Percentiles rank a stretch among this genome's conserved stretches.
Evolutionary conservation across 2,113 vertebrate genomes (phyloP).

Genomic region (Tenebrosternarchus preto): DNA sequence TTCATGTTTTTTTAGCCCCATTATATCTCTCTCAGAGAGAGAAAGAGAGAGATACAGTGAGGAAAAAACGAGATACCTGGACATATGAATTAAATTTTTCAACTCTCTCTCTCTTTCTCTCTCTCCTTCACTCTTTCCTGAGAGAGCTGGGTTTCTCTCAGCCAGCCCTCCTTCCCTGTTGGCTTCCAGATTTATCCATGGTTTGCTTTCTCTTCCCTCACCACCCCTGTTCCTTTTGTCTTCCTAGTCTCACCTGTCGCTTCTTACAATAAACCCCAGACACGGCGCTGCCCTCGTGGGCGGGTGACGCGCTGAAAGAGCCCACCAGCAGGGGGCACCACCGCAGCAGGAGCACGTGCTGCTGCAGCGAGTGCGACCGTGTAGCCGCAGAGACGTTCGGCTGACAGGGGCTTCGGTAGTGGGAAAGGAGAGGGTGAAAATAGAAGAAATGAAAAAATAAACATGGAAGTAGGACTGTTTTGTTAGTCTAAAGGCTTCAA

Average conservation of each 20-base stretch:
- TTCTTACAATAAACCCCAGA: constrained; percentile 60
- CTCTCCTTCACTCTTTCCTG: constrained; percentile 61
- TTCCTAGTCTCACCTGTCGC: constrained; percentile 35
- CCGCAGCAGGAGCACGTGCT: too few species aligned
- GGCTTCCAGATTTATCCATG: constrained; percentile 62
- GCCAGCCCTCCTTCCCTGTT: constrained; percentile 61
- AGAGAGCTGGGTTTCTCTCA: too few species aligned
- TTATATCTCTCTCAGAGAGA: too few species aligned
- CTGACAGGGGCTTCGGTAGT: constrained; percentile 45
- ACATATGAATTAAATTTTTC: too few species aligned
- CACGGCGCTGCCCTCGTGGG: too few species aligned
- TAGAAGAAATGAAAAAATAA: not conserved
- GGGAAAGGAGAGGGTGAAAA: constrained; percentile 56
- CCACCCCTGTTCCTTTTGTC: constrained; percentile 28
- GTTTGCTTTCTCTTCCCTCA: constrained; percentile 44
- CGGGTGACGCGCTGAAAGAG: too few species aligned
- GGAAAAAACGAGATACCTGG: too few species aligned
- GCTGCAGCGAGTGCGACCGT: constrained; percentile 23
- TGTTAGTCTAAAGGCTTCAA: not conserved
- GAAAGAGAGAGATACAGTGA: too few species aligned
- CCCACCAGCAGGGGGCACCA: too few species aligned
- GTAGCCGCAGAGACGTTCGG: constrained; percentile 45
- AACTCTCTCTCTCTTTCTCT: constrained; percentile 48
- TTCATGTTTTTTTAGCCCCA: too few species aligned
- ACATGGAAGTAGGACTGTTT: not conserved